phyloP scores from a whole-genome alignment of 2,888 invertebrate genomes.

The Andrena trimmerana region DNA sequence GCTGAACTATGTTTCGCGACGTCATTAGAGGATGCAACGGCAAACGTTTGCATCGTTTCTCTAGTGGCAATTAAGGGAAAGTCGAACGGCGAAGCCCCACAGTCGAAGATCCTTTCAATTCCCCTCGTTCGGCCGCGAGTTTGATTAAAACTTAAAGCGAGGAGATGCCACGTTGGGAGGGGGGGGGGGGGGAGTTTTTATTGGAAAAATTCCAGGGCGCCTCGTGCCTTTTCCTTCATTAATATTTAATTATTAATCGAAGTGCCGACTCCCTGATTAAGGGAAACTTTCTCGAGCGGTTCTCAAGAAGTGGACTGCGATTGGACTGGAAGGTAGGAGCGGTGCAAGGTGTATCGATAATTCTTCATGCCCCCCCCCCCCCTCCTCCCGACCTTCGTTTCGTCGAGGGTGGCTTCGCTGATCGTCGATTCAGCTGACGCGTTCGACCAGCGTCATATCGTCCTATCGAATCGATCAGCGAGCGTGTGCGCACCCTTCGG shows the following conservation, averaged over 20 bases:
- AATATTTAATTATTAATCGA: slow-evolving; percentile 30
- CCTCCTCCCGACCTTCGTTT: slow-evolving; percentile 50
- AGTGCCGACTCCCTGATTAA: slow-evolving; percentile 12
- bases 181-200: neutral
- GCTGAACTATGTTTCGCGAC: neutral
- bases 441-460: slow-evolving; percentile 22
- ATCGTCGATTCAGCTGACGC: slow-evolving; percentile 53
- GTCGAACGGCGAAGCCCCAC: neutral
- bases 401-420: slow-evolving; percentile 57
- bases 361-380: slow-evolving; percentile 25
- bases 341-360: slow-evolving; percentile 13
- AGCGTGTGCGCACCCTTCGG: slow-evolving; percentile 17
- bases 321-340: neutral
- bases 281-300: slow-evolving; percentile 10
- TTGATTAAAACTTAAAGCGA: slow-evolving; percentile 38
- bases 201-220: neutral
- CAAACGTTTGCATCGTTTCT: neutral
- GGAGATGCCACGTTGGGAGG: neutral
- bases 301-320: neutral
- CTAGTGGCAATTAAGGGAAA: slow-evolving; percentile 16
- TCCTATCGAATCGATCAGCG: slow-evolving; percentile 56
- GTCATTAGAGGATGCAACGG: neutral
- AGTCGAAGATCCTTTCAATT: slow-evolving; percentile 26
- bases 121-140: neutral
- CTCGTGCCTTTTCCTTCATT: slow-evolving; percentile 21